A percentile compares a stretch with the other conserved stretches of the same genome.
Evolutionary conservation across 2,797 vertebrate genomes (phyloP).

Genomic region (Sebastes diploproa): DNA sequence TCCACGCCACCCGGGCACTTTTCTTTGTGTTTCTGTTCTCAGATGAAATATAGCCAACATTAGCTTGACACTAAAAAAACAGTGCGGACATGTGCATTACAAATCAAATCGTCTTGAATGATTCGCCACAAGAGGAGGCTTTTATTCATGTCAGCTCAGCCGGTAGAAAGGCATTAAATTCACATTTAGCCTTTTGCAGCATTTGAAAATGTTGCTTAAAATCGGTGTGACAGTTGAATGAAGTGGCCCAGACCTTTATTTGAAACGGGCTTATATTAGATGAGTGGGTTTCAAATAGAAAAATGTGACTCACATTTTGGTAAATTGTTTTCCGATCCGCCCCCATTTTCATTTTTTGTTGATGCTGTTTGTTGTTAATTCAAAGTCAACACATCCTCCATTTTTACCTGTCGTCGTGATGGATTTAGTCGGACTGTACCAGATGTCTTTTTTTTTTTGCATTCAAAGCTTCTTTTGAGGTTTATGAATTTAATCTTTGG

Average conservation of each 20-base stretch:
- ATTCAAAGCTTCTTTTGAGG: background rate
- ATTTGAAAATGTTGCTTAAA: slow-evolving; percentile 10
- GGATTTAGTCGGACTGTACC: background rate
- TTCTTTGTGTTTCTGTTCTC: slow-evolving; percentile 3
- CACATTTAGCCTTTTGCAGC: slow-evolving; percentile 2
- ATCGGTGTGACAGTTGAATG: slow-evolving; percentile 32
- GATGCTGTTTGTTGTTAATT: background rate
- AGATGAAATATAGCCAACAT: slow-evolving; percentile 24
- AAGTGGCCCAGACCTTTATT: background rate
- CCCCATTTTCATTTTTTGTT: background rate
- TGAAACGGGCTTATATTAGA: background rate
- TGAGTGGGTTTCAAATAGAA: background rate
- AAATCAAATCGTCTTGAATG: slow-evolving; percentile 27
- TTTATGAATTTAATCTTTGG: background rate
- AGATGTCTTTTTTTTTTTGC: background rate
- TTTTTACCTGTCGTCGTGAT: background rate
- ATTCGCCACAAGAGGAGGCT: background rate
- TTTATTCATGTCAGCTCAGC: slow-evolving; percentile 21
- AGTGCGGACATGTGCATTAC: slow-evolving; percentile 29
- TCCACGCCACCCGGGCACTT: background rate
- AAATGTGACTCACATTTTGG: background rate
- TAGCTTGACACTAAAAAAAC: slow-evolving; percentile 18
- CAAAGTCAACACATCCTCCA: background rate
- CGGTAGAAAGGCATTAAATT: background rate
- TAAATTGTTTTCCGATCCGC: background rate